phyloP scores from a whole-genome alignment of 2,113 vertebrate species.

The Paralichthys olivaceus region DNA sequence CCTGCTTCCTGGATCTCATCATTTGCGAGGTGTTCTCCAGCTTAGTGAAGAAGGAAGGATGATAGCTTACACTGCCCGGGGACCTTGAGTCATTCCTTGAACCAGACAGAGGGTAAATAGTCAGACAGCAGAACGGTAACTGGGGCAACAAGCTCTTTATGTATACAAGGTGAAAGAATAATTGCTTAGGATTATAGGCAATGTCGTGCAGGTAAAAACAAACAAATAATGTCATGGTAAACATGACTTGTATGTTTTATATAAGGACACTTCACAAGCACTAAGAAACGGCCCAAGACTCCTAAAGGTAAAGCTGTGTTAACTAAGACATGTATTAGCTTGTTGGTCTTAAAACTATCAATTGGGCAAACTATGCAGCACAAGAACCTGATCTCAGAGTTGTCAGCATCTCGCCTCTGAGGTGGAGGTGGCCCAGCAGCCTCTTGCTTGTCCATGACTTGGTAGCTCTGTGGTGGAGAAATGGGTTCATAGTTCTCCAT shows the following conservation, averaged over 20 bases:
- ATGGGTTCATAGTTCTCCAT: conserved; percentile 96
- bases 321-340: not conserved
- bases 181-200: too few species aligned
- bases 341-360: not conserved
- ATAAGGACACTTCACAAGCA: too few species aligned
- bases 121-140: not conserved
- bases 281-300: too few species aligned
- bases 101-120: conserved; percentile 39
- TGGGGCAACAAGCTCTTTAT: not conserved
- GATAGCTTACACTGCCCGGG: conserved; percentile 91
- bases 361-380: not conserved
- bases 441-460: conserved; percentile 91
- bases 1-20: conserved; percentile 99
- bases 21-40: conserved; percentile 97
- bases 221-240: too few species aligned
- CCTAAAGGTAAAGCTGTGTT: too few species aligned
- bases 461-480: conserved; percentile 93
- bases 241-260: too few species aligned
- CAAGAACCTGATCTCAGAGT: conserved; percentile 90
- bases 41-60: conserved; percentile 98
- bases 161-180: not conserved
- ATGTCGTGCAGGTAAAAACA: too few species aligned
- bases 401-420: conserved; percentile 88
- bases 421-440: conserved; percentile 80
- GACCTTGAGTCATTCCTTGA: conserved; percentile 94